Evolutionary conservation across 1,140 invertebrate genomes (phyloP), one percentile per base, ranked within the genome.

Genomic region (Drosophila mauritiana): DNA sequence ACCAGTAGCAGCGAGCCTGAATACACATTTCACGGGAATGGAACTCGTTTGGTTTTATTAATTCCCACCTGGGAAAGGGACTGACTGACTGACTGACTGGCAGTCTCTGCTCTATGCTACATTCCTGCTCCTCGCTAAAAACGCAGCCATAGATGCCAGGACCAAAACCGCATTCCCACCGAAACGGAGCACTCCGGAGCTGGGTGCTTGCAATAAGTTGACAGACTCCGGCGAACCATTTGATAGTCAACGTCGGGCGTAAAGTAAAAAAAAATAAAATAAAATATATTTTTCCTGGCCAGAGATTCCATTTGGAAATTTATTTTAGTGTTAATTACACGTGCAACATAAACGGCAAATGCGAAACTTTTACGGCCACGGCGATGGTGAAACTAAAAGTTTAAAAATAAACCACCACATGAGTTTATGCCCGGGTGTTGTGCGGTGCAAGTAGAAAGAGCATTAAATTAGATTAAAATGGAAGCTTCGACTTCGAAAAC

Each of bases 281-380:
- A 34, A 10, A 3, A 34, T 34, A 34, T 49, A 55, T 64, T 51
- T 40, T 36, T 7, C 31, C 34, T 54, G 25, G 36, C 20, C 20
- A 22, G 20, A 61, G 54, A 69, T 69, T 76, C n/a, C 34, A 57
- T 31, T 69, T 77, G 43, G 15, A 62, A 70, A 78, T 70, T 45
- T 78, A 68, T 77, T 78, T 78, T 42, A 61, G 43, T 78, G 52
- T 62, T 78, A 77, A 78, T 78, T 70, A 77, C 56, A 62, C 64
- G 56, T 69, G 64, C 63, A 69, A 57, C 36, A 56, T 77, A 69
- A 45, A 62, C 40, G 52, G 51, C 48, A 52, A 20, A 49, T 25
- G 15, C 53, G 63, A 52, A 72, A 72, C 51, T 72, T 72, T 72
- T 72, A 72, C 20, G 65, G 20, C 20, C n/a, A 7, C 20, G 37